Percentiles rank a stretch among this genome's conserved stretches.
Conservation (phyloP, 2,888 invertebrate genomes). For the Ennomos quercinarius region DNA sequence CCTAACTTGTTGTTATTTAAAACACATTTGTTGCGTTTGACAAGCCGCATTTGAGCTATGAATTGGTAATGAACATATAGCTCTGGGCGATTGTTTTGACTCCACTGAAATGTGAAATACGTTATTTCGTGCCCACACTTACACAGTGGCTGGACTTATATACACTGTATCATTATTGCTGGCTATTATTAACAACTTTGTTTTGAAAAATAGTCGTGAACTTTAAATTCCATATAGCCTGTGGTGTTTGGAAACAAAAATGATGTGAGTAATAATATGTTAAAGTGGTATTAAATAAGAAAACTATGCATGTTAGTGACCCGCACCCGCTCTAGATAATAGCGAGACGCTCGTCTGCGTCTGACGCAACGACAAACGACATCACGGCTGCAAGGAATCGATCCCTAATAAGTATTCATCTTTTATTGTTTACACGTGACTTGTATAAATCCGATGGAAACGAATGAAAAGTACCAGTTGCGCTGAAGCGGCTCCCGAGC, state of each 20-base stretch:
- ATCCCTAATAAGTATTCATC: slow-evolving; percentile 41
- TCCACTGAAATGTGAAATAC: too few relatives aligned
- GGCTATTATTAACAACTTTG: not conserved
- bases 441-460: slow-evolving; percentile 58
- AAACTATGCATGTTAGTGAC: not conserved
- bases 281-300: not conserved
- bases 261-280: not conserved
- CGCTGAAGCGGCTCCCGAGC: slow-evolving; percentile 42
- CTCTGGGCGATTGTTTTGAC: not conserved
- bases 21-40: slow-evolving; percentile 8
- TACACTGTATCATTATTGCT: not conserved
- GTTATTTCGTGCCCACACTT: too few relatives aligned
- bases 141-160: too few relatives aligned
- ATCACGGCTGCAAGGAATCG: slow-evolving; percentile 37
- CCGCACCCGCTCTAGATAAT: slow-evolving; percentile 9
- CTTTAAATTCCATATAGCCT: not conserved
- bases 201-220: not conserved
- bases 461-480: slow-evolving; percentile 55
- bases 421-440: slow-evolving; percentile 64
- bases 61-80: slow-evolving; percentile 3
- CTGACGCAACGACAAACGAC: slow-evolving; percentile 17
- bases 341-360: slow-evolving; percentile 9
- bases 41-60: not conserved
- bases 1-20: not conserved
- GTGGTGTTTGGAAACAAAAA: not conserved